Evolutionary conservation across 53 echinoderm and acorn worm genomes (phyloP).

Genomic region (Zoroaster sp.): DNA sequence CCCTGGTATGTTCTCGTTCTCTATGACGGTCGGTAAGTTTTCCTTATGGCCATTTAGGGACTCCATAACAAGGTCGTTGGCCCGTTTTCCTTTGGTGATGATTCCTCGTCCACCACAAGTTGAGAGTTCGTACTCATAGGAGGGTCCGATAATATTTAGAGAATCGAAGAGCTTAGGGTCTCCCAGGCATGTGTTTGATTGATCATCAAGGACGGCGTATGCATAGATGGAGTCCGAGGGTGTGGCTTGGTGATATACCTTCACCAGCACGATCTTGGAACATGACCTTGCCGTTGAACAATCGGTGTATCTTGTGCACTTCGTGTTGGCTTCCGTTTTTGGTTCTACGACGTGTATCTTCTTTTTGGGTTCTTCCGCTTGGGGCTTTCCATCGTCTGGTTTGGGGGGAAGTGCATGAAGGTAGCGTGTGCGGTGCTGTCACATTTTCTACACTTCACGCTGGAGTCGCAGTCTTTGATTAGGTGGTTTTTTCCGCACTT

Average conservation of each 20-base stretch:
- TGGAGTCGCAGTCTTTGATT: not conserved
- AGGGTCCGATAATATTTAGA: slow-evolving; percentile 38
- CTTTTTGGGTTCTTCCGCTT: too few relatives aligned
- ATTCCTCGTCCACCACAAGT: slow-evolving; percentile 46
- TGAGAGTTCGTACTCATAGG: slow-evolving; percentile 55
- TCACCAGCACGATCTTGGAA: slow-evolving; percentile 49
- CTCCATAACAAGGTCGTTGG: slow-evolving; percentile 26
- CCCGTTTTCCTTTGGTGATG: slow-evolving; percentile 31
- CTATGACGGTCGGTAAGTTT: slow-evolving; percentile 57
- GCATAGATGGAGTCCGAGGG: slow-evolving; percentile 31
- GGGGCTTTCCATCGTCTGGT: too few relatives aligned
- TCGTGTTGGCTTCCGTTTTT: slow-evolving; percentile 21
- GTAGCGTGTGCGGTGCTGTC: not conserved
- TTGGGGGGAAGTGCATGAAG: slow-evolving; percentile 41
- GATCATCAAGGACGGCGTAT: too few relatives aligned
- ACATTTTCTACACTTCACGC: not conserved
- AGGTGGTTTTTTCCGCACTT: not conserved
- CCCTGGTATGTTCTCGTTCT: slow-evolving; percentile 43
- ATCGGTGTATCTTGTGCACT: slow-evolving; percentile 34
- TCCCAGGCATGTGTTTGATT: slow-evolving; percentile 56
- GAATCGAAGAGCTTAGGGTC: slow-evolving; percentile 49
- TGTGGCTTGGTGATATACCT: slow-evolving; percentile 28
- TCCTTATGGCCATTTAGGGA: slow-evolving; percentile 47
- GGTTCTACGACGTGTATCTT: too few relatives aligned
- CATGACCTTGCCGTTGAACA: slow-evolving; percentile 41